Evolutionary conservation across 2,888 invertebrate genomes (phyloP), one percentile per base, ranked within the genome.

Genomic region (Petrophora chlorosata): DNA sequence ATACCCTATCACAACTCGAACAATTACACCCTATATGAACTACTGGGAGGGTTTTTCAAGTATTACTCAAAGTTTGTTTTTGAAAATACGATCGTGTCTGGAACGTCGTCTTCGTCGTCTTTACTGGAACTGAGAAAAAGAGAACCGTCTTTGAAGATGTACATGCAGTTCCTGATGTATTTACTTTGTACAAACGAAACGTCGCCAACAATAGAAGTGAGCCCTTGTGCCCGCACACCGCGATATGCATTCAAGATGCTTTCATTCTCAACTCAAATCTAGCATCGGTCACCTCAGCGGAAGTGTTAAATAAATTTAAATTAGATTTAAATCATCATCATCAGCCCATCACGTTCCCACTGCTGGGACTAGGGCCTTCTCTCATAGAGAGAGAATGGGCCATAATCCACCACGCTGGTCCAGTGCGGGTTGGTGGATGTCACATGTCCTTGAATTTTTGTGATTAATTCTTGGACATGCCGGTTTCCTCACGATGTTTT

Each of bases 1-100:
- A 28, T 46, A 5, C n/a, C 30, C 8, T 46, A 49, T 33, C 9
- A 19, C 0, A 9, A 40, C 5, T 10, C 29, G 0, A 51, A 52
- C 15, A 41, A 46, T n/a, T n/a, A 63, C 8, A 50, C 59, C 1
- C 23, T 73, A 1, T 70, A 67, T 36, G 29, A 65, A 14, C 50
- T 76, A 7, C 22, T 75, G 0, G 70, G 70, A 1, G 73, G 67
- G 2, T 78, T 79, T 45, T 76, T 77, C 29, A 53, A 59, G 12
- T 80, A 58, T 49, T 77, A 77, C 42, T 55, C 41, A 1, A 48
- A 50, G 3, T 77, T 77, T 13, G 36, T 55, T 9, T 53, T 45
- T 9, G 33, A 45, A 16, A 30, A 44, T 3, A 29, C 29, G 4
- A 28, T 53, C 2, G 23, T 56, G 8, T 53, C 51, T n/a, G n/a